Evolutionary conservation across 2,113 vertebrate genomes (phyloP), one percentile per base, ranked within the genome.

Genomic region (Pycnonotus jocosus): DNA sequence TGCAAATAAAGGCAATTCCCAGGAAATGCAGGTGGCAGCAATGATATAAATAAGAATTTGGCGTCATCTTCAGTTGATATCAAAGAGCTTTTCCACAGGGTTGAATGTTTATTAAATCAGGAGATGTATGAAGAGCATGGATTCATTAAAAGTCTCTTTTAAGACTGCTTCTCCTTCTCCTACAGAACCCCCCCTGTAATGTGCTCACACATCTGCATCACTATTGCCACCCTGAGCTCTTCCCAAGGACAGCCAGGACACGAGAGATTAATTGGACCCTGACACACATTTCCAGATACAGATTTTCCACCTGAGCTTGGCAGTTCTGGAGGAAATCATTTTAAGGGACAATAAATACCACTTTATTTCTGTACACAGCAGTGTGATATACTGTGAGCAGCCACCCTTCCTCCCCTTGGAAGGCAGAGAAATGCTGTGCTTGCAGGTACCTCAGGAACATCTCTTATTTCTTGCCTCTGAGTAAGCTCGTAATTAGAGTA

Each of bases 261-360:
- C 56, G 10, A n/a, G 57, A 47, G 71, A 92, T 96, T 95, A 86
- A 86, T 68, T 92, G 82, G 18, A 90, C 93, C 79, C 86, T 81
- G 69, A 79, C 60, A 48, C 88, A 81, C 50, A 28, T 68, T 90
- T 64, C 77, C 23, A 94, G 77, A 60, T 50, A 88, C 65, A 45
- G 56, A 60, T 80, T 93, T 94, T 95, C 82, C 88, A 90, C 87
- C 51, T 84, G 65, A 90, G 82, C 69, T 92, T 88, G 92, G 82
- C 88, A 94, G 44, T 96, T 96, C 64, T 81, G 48, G 53, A n/a
- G 51, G 76, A 94, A 94, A 86, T 95, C 12, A 66, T 83, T 82
- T 92, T 82, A 88, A 91, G 56, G 65, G 71, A 86, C 69, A 94
- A 92, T 95, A 95, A 94, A 96, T 65, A 93, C 35, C 77, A 54